Conservation (phyloP, 2,888 invertebrate genomes). For the Eristalis arbustorum region DNA sequence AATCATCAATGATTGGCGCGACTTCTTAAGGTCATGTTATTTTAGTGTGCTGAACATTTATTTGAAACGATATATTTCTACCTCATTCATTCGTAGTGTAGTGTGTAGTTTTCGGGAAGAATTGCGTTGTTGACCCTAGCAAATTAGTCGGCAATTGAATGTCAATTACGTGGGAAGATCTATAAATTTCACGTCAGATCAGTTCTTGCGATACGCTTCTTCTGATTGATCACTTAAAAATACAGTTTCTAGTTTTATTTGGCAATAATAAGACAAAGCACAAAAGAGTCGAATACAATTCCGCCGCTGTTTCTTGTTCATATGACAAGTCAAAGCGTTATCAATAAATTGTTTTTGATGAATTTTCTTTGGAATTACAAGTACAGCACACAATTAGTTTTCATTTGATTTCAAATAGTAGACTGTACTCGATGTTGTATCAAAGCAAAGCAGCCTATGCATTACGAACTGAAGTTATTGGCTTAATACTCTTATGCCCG, state of each 20-base stretch:
- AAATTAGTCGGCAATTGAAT: background rate
- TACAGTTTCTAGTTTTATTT: background rate
- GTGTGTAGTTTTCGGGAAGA: background rate
- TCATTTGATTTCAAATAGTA: too few species aligned
- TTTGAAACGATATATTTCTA: background rate
- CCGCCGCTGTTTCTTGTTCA: too few species aligned
- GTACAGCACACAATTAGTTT: too few species aligned
- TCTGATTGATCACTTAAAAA: background rate
- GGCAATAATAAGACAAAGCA: background rate
- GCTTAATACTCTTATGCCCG: too few species aligned
- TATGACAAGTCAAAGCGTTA: too few species aligned
- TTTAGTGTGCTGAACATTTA: background rate
- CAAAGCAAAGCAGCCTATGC: too few species aligned
- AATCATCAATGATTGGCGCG: background rate
- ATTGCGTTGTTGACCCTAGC: constrained; percentile 2
- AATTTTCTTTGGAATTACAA: too few species aligned
- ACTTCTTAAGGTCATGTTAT: background rate
- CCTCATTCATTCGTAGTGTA: background rate
- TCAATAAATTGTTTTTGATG: too few species aligned
- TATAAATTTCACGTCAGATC: background rate
- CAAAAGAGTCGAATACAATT: too few species aligned
- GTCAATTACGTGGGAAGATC: background rate
- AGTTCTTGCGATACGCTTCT: background rate
- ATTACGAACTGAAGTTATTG: too few species aligned
- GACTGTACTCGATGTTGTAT: too few species aligned